Evolutionary conservation across 2,113 vertebrate species (phyloP), one percentile per base, ranked within the genome.

Genomic region (Ictidomys tridecemlineatus): DNA sequence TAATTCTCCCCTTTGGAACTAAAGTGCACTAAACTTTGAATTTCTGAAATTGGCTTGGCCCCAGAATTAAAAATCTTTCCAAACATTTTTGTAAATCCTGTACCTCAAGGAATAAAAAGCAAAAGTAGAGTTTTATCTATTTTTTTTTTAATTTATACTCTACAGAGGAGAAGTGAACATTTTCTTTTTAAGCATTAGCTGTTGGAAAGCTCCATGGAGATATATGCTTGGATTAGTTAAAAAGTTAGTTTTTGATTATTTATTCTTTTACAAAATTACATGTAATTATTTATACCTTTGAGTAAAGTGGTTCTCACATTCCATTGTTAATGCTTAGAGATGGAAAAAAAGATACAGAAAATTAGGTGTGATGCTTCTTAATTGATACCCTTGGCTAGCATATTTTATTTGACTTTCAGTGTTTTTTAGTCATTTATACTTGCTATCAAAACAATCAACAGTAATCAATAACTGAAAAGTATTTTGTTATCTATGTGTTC

Each of bases 161-260:
- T 84, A 39, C 2, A 76, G 22, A 87, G 53, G 89, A 22, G 18
- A 86, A 90, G 34, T 80, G 39, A 96, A 73, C 95, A 53, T 78
- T 92, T 95, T 95, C 69, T 87, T 78, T 74, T 61, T 86, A 96
- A 90, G 82, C 8, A 61, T 69, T 85, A 74, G 26, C 9, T 96
- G 4, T 53, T 74, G 13, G 32, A 70, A 88, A 45, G 20, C 1
- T 90, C 83, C 26, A 80, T 91, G 65, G 70, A 96, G 20, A 80
- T 26, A 63, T 61, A 74, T n/a, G n/a, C 39, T 94, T 91, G 63
- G 28, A 58, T 86, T 93, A 34, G 39, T 95, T 72, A 77, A 63
- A 48, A 28, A 86, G 28, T 78, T 90, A 69, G n/a, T 45, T 90
- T 96, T 94, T 34, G 73, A 69, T 90, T 91, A 79, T 79, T 96